Evolutionary conservation across 2,888 invertebrate genomes (phyloP).

Genomic region (Drosophila peninsularis): DNA sequence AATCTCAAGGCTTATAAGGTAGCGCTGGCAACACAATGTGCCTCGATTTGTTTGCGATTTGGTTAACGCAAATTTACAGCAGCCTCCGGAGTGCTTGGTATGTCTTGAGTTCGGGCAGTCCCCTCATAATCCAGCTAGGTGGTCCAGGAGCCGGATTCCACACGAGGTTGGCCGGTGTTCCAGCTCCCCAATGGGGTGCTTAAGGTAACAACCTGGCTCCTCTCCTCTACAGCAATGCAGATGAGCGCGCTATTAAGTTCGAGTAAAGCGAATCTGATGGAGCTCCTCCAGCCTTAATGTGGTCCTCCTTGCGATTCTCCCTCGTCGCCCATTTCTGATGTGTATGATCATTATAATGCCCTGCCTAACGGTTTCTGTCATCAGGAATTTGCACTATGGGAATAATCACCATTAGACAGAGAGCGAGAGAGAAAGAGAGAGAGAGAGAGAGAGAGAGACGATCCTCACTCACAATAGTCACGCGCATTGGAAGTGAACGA

Average conservation of each 20-base stretch:
- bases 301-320: constrained; percentile 17
- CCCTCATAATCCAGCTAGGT: constrained; percentile 46
- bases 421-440: background rate
- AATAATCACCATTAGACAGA: constrained; percentile 62
- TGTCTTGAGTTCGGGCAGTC: constrained; percentile 33
- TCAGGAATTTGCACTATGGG: constrained; percentile 55
- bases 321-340: constrained; percentile 56
- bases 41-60: constrained; percentile 77
- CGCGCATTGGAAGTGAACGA: constrained; percentile 54
- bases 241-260: constrained; percentile 49
- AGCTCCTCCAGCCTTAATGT: constrained; percentile 14
- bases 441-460: constrained; percentile 16
- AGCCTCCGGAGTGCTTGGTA: constrained; percentile 33
- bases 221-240: constrained; percentile 6
- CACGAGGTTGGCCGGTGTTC: constrained; percentile 17
- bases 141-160: constrained; percentile 41
- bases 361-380: constrained; percentile 42
- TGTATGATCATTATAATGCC: constrained; percentile 39
- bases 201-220: constrained; percentile 16
- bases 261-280: constrained; percentile 31
- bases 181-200: constrained; percentile 14
- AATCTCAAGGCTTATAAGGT: constrained; percentile 55
- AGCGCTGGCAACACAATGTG: constrained; percentile 50
- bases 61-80: constrained; percentile 68
- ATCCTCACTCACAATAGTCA: constrained; percentile 33